phyloP scores from a whole-genome alignment of 2,888 invertebrate genomes.

The Mellilla xanthometata region DNA sequence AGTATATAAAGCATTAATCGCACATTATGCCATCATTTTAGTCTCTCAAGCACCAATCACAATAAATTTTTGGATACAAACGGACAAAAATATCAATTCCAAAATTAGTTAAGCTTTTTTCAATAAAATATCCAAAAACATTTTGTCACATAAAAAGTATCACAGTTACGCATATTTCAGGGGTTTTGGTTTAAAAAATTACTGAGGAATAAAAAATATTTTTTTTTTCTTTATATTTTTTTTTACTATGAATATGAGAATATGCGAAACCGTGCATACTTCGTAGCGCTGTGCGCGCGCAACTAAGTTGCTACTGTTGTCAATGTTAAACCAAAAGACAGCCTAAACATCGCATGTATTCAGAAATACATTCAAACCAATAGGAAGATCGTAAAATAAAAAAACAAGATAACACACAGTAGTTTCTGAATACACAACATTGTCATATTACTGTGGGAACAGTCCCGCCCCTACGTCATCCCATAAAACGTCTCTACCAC shows the following conservation, averaged over 20 bases:
- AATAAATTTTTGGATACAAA: conserved; percentile 33
- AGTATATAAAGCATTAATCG: no score
- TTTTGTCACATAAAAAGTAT: conserved; percentile 29
- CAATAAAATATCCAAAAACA: conserved; percentile 34
- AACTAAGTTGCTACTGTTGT: conserved; percentile 69
- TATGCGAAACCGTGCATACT: conserved; percentile 47
- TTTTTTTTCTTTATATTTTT: no score
- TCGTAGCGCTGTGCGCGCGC: conserved; percentile 65
- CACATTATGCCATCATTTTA: no score
- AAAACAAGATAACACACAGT: background rate
- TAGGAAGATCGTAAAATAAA: background rate
- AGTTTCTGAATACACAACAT: conserved; percentile 57
- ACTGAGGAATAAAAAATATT: no score
- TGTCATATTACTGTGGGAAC: conserved; percentile 33
- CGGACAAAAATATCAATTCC: conserved; percentile 5
- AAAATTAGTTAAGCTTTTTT: conserved; percentile 14
- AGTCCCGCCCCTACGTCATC: conserved; percentile 54
- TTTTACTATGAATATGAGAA: conserved; percentile 10
- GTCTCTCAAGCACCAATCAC: conserved; percentile 33
- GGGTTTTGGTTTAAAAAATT: no score
- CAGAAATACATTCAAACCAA: conserved; percentile 28
- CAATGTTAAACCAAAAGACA: conserved; percentile 59
- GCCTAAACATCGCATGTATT: conserved; percentile 38
- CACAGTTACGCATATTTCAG: conserved; percentile 22
- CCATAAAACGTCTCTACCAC: conserved; percentile 53